A percentile compares a stretch with the other conserved stretches of the same genome.
These are phyloP conservation scores for Coilia nasus DNA, from an alignment of 2,797 vertebrate species.

Conservation along the genomic window DNA sequence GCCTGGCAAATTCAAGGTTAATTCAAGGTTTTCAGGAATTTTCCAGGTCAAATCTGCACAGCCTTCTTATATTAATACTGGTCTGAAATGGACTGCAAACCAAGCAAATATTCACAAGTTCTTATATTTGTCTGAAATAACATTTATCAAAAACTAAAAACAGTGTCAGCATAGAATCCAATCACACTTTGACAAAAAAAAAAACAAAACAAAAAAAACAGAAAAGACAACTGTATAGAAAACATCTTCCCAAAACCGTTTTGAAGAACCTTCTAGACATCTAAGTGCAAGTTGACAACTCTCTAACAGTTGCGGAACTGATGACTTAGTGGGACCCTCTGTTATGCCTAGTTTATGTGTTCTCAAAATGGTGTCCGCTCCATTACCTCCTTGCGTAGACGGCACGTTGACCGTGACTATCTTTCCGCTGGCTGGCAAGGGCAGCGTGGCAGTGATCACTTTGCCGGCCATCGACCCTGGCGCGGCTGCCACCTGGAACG, in stretches of 20 bases:
- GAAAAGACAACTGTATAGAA: not conserved
- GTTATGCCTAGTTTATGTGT: conserved; percentile 39
- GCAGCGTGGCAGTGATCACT: conserved; percentile 89
- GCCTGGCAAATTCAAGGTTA: not conserved
- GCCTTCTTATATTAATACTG: not conserved
- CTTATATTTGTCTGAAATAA: not conserved
- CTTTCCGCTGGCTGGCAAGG: conserved; percentile 95
- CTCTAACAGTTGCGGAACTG: not conserved
- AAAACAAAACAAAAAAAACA: not conserved
- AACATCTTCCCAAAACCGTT: not conserved
- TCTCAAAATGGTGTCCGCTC: not conserved
- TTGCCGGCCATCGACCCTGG: conserved; percentile 90
- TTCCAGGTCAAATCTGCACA: too few species aligned
- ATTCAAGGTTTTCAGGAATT: not conserved
- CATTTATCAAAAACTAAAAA: not conserved
- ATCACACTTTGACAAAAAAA: not conserved
- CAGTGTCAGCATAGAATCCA: not conserved
- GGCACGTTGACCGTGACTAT: conserved; percentile 94
- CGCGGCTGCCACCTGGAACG: conserved; percentile 90
- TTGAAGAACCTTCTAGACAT: not conserved
- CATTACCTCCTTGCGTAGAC: conserved; percentile 89
- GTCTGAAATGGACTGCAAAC: not conserved
- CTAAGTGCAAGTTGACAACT: not conserved
- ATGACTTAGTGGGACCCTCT: not conserved
- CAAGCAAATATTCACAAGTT: not conserved